A percentile compares a stretch with the other conserved stretches of the same genome.
phyloP scores from a whole-genome alignment of 2,888 invertebrate species.

The Leptopilina myrica region DNA sequence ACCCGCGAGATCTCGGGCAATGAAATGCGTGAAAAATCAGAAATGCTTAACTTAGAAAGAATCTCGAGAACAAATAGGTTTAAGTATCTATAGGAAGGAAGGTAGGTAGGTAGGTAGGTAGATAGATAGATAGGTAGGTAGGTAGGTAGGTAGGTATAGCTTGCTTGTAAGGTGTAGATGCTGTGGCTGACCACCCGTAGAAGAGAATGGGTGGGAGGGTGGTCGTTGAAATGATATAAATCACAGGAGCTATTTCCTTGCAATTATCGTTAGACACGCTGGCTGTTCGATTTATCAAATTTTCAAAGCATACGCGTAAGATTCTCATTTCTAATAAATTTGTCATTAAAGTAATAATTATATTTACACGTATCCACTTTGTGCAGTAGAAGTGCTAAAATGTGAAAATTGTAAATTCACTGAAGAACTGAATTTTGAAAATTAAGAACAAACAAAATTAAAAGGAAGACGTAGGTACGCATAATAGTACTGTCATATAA shows the following conservation, averaged over 20 bases:
- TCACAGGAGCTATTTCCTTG: slow-evolving; percentile 59
- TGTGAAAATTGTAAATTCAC: background rate
- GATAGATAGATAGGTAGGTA: slow-evolving; percentile 10
- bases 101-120: slow-evolving; percentile 17
- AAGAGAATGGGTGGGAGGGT: slow-evolving; percentile 50
- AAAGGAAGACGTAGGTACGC: slow-evolving; percentile 26
- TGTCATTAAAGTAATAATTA: slow-evolving; percentile 49
- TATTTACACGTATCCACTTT: background rate
- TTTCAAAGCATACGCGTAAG: slow-evolving; percentile 49
- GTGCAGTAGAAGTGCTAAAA: background rate
- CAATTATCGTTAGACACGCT: slow-evolving; percentile 64
- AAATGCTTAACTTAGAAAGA: slow-evolving; percentile 66
- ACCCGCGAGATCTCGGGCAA: slow-evolving; percentile 52
- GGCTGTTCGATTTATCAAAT: slow-evolving; percentile 59
- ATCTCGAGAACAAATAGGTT: slow-evolving; percentile 64
- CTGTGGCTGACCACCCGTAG: slow-evolving; percentile 55
- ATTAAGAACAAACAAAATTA: slow-evolving; percentile 4
- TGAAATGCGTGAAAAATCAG: slow-evolving; percentile 72
- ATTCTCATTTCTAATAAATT: slow-evolving; percentile 54
- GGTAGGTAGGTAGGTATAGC: background rate
- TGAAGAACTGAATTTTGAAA: slow-evolving; percentile 6
- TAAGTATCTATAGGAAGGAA: slow-evolving; percentile 47
- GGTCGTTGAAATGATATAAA: slow-evolving; percentile 59
- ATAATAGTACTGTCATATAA: slow-evolving; percentile 35
- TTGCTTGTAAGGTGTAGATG: slow-evolving; percentile 1